Evolutionary conservation across 2,888 invertebrate species (phyloP).

Genomic region (Lymantria monacha): DNA sequence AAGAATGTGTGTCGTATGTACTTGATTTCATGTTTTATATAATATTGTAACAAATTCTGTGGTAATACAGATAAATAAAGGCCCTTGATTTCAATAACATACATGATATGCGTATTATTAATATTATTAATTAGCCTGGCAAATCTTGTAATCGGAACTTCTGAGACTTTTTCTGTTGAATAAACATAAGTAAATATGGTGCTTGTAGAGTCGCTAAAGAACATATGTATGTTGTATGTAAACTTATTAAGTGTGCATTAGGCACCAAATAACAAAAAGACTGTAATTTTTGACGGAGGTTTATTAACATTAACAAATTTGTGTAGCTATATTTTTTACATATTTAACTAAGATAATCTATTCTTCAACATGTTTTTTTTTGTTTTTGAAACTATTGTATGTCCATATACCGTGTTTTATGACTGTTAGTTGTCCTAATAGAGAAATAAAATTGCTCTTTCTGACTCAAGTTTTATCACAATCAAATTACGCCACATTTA

Average conservation of each 20-base stretch:
- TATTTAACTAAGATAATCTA: slow-evolving; percentile 18
- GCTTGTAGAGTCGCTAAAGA: slow-evolving; percentile 24
- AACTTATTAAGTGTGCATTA: slow-evolving; percentile 5
- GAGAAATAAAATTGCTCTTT: slow-evolving; percentile 39
- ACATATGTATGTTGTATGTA: not conserved
- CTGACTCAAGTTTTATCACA: slow-evolving; percentile 50
- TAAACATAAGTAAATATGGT: slow-evolving; percentile 7
- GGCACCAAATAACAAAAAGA: slow-evolving; percentile 12
- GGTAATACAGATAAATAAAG: slow-evolving; percentile 7
- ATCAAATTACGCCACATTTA: slow-evolving; percentile 65
- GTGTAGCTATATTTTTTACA: slow-evolving; percentile 12
- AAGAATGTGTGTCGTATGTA: slow-evolving; percentile 31
- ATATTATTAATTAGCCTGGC: slow-evolving; percentile 3
- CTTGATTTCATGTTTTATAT: slow-evolving; percentile 34
- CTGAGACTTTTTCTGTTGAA: slow-evolving; percentile 18
- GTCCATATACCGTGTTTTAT: slow-evolving; percentile 39
- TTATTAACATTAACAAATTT: slow-evolving; percentile 1
- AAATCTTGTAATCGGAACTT: slow-evolving; percentile 14
- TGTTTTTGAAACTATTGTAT: slow-evolving; percentile 20
- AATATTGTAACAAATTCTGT: slow-evolving; percentile 30
- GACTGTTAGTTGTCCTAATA: slow-evolving; percentile 38
- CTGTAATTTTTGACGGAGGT: slow-evolving; percentile 10
- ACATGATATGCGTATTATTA: not conserved
- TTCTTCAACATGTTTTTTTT: slow-evolving; percentile 15
- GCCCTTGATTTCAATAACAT: slow-evolving; percentile 4